Conservation (phyloP, 2,113 vertebrate genomes). For the Seriola rivoliana region DNA sequence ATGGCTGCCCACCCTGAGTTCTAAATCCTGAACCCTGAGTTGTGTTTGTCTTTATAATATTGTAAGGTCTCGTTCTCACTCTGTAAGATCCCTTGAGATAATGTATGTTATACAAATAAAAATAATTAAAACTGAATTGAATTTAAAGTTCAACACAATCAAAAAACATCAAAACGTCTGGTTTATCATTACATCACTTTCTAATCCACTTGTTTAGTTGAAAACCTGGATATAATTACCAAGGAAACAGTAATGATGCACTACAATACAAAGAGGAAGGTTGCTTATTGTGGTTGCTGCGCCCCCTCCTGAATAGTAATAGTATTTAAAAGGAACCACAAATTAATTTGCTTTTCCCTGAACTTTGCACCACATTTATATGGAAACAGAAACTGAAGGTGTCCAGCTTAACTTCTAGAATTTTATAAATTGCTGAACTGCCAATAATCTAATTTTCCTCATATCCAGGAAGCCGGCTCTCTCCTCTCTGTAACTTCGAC, state of each 20-base stretch:
- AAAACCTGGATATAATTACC: not conserved
- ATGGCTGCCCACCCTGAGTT: too few relatives aligned
- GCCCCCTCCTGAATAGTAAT: conserved; percentile 3
- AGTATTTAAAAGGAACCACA: not conserved
- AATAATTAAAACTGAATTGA: too few relatives aligned
- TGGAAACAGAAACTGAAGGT: not conserved
- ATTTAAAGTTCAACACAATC: too few relatives aligned
- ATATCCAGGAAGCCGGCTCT: not conserved
- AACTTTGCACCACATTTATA: not conserved
- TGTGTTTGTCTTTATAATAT: too few relatives aligned
- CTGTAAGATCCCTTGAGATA: too few relatives aligned
- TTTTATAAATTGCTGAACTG: not conserved
- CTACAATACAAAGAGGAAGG: not conserved
- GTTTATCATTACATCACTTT: not conserved
- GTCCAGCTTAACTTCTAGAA: too few relatives aligned
- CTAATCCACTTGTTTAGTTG: not conserved
- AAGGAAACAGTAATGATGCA: not conserved
- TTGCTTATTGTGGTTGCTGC: not conserved
- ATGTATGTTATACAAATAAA: too few relatives aligned
- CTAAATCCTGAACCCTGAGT: too few relatives aligned
- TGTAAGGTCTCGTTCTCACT: too few relatives aligned
- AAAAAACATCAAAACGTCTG: not conserved
- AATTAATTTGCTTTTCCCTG: not conserved
- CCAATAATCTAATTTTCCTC: not conserved
- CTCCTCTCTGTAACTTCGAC: not conserved